Evolutionary conservation across 2,888 invertebrate genomes (phyloP), one percentile per base, ranked within the genome.

Genomic region (Ichneumoninae sp.): DNA sequence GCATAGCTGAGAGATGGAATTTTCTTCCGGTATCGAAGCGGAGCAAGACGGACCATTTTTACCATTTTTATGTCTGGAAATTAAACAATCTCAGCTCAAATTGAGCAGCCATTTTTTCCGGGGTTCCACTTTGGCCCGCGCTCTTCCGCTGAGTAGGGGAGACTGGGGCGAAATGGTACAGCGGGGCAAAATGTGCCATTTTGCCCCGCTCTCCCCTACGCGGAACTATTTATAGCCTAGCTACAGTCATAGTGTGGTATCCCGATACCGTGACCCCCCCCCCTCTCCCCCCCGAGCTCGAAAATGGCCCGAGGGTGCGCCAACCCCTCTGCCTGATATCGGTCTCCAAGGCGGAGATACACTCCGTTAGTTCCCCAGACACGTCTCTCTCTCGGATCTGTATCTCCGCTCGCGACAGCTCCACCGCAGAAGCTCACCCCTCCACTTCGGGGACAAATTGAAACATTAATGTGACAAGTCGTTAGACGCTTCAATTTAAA

Each of bases 401-500:
- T 79, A 79, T 79, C 70, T 65, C 44, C 72, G 40, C 72, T 13
- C 26, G 40, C 71, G 54, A 71, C 54, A 36, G 10, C 62, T 62
- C 54, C 40, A 26, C 54, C 44, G 16, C 57, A 26, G 52, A 33
- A 30, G 3, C 40, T 1, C 40, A 22, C 66, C 3, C 60, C n/a
- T 40, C n/a, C 16, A 47, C 65, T 40, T 8, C 16, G 19, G 36
- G 70, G 50, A 76, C 75, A 75, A 81, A 81, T 81, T 81, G 81
- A 81, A 75, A 76, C 75, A 65, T 70, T 76, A 81, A 81, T 81
- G 70, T 26, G 75, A 81, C 81, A 69, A 81, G 75, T 62, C 75
- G 36, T 26, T 70, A 70, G 69, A 75, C 62, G 33, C 69, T 81
- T 76, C 52, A 75, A 75, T 75, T 81, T 36, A 65, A 75, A 40